Base-by-base conservation (phyloP, 2,113 vertebrate genomes). In the Willisornis vidua region DNA sequence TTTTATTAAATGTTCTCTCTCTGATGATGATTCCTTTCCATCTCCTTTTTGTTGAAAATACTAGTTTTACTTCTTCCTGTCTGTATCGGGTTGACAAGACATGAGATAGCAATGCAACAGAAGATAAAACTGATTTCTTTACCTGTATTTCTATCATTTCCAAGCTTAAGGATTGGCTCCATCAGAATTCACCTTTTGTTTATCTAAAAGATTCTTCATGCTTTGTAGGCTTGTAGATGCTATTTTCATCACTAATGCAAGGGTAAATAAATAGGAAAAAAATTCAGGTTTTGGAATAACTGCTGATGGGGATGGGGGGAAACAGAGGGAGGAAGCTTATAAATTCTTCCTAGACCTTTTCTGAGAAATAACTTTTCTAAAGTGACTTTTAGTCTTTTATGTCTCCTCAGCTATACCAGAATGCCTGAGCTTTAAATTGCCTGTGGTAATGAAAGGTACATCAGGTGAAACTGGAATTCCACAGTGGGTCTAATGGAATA, bases 391-490 rank as follows among this genome's bases (percentile, higher is more conserved):
- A 54, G 20, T 87, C 70, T 51, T 82, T 76, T 65, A 35, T 71
- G 33, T 92, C 29, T 58, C 39, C 39, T 94, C 25, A 51, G 23
- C 67, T 77, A 25, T 92, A 43, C 46, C 33, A 86, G 51, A 88
- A 85, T 70, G n/a, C 54, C 59, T 70, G 51, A 90, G 39, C 28
- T 77, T 66, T 92, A 85, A 86, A 86, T 76, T 88, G 51, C 41
- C 19, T 71, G 26, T 12, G 3, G 33, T 84, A 89, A 63, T 70
- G 72, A 58, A 81, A 85, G 66, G 26, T 81, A 54, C 58, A 87
- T 73, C 39, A 83, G 39, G 48, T 71, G 59, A 95, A 93, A 84
- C 72, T 73, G 45, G 54, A 89, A 85, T 79, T 94, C 82, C 82
- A 35, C 29, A 41, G 16, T 85, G n/a, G 37, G 33, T 80, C n/a